phyloP scores from a whole-genome alignment of 2,797 vertebrate species.

The Pteronotus mesoamericanus region DNA sequence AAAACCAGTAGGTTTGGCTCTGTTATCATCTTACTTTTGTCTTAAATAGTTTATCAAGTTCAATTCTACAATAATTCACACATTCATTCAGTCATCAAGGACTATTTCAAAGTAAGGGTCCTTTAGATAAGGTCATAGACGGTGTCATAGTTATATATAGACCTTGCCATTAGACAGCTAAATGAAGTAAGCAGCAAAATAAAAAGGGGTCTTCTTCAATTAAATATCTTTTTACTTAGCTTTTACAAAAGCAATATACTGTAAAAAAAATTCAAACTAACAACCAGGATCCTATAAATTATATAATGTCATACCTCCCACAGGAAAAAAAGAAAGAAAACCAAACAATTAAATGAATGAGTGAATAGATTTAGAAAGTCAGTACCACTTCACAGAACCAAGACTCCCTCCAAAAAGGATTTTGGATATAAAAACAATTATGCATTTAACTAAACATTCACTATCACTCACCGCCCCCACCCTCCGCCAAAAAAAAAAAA shows the following conservation, averaged over 20 bases:
- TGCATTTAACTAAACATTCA: not conserved
- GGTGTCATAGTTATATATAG: not conserved
- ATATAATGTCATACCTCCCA: not conserved
- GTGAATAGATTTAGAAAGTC: not conserved
- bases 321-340: not conserved
- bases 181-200: not conserved
- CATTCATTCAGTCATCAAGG: slow-evolving; percentile 10
- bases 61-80: not conserved
- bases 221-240: not conserved
- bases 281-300: slow-evolving; percentile 5
- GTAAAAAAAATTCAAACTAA: slow-evolving; percentile 25
- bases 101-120: not conserved
- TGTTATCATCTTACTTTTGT: not conserved
- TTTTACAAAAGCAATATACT: slow-evolving; percentile 19
- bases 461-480: slow-evolving; percentile 16
- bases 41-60: slow-evolving; percentile 27
- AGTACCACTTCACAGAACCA: not conserved
- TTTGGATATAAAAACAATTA: not conserved
- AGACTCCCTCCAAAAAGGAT: not conserved
- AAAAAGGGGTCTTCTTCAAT: not conserved
- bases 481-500: not conserved
- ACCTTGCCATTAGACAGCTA: not conserved
- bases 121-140: not conserved
- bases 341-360: not conserved
- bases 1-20: not conserved